These are phyloP conservation scores for Idris sp. DNA, from an alignment of 1,140 invertebrate genomes.

Conservation along the genomic window DNA sequence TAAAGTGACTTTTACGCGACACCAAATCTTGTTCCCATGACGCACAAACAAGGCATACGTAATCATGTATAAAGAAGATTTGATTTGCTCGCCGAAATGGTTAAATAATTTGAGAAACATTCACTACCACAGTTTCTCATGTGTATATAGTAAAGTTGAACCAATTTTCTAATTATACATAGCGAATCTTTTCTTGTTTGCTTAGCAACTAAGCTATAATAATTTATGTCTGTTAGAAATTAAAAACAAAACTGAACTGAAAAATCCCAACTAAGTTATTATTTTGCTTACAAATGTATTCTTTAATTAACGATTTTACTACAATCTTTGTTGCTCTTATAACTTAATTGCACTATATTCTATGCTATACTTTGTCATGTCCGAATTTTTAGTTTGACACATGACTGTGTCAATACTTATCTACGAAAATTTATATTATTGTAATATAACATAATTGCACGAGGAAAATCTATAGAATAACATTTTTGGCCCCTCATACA, in stretches of 20 bases:
- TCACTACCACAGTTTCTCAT: constrained; percentile 51
- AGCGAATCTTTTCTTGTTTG: background rate
- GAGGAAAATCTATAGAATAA: too few species aligned
- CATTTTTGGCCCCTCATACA: too few species aligned
- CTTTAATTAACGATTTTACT: constrained; percentile 23
- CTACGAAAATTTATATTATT: too few species aligned
- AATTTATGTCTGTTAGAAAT: constrained; percentile 25
- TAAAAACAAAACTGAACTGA: constrained; percentile 15
- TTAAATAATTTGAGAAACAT: constrained; percentile 75
- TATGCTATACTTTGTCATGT: too few species aligned
- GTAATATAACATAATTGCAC: too few species aligned
- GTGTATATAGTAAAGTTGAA: too few species aligned
- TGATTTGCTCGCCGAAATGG: constrained; percentile 65
- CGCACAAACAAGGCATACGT: constrained; percentile 72
- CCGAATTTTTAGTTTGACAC: too few species aligned
- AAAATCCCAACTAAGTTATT: constrained; percentile 18
- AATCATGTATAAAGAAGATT: constrained; percentile 74
- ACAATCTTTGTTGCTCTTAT: too few species aligned
- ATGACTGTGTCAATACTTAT: too few species aligned
- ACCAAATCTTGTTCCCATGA: constrained; percentile 73
- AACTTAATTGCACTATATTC: too few species aligned
- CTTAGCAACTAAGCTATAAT: constrained; percentile 22
- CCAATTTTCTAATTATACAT: constrained; percentile 28
- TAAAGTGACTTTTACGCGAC: constrained; percentile 62
- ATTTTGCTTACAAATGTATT: constrained; percentile 6